These are phyloP conservation scores for Lanistes nyassanus DNA, from an alignment of 1,140 invertebrate genomes.

Conservation along the genomic window DNA sequence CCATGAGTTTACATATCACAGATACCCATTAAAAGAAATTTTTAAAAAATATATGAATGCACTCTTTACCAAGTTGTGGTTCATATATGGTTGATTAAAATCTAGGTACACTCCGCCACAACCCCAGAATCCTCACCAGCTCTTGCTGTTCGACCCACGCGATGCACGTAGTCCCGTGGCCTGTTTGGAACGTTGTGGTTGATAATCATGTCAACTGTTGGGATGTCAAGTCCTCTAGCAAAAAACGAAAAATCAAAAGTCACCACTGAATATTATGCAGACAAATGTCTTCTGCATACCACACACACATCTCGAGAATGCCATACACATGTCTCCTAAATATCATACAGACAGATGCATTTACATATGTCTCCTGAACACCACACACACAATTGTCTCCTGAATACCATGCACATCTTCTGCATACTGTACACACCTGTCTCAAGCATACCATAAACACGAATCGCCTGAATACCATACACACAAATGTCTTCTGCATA, in stretches of 20 bases:
- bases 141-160: slow-evolving; percentile 67
- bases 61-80: no score
- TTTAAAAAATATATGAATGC: no score
- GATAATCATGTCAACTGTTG: slow-evolving; percentile 67
- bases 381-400: neutral
- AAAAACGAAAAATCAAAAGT: neutral
- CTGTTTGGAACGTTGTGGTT: slow-evolving; percentile 68
- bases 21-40: no score
- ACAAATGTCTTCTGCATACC: neutral
- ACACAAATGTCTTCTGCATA: no score
- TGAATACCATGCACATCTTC: neutral
- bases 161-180: slow-evolving; percentile 67
- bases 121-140: slow-evolving; percentile 60
- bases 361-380: neutral
- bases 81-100: no score
- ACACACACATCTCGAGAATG: neutral
- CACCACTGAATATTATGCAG: neutral
- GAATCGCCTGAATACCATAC: no score
- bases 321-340: neutral
- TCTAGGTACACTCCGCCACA: no score
- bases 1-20: no score
- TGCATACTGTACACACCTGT: no score
- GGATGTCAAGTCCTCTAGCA: slow-evolving; percentile 67
- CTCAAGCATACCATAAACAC: no score
- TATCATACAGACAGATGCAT: neutral